phyloP scores from a whole-genome alignment of 2,113 vertebrate species.

The Rhynchomys soricoides region DNA sequence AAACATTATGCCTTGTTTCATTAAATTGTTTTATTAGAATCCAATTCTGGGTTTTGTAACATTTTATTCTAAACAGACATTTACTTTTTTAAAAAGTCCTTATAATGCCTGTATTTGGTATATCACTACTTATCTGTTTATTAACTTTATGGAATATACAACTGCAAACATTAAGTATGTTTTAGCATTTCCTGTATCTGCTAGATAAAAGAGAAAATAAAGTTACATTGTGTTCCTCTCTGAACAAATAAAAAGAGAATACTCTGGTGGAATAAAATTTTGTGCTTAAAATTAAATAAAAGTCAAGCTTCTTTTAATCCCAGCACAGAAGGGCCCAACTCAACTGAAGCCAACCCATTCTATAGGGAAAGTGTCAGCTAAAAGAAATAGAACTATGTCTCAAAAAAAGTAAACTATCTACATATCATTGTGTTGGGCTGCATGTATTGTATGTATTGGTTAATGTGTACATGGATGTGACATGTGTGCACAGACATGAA shows the following conservation, averaged over 20 bases:
- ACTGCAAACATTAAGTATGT: constrained; percentile 18
- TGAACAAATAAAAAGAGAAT: too few relatives aligned
- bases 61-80: constrained; percentile 77
- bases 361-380: background rate
- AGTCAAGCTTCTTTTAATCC: background rate
- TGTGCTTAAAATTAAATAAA: too few relatives aligned
- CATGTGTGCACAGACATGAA: too few relatives aligned
- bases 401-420: background rate
- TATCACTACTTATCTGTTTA: constrained; percentile 43
- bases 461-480: too few relatives aligned
- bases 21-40: too few relatives aligned
- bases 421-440: background rate
- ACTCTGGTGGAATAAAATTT: background rate
- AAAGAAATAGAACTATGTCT: background rate
- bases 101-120: constrained; percentile 54
- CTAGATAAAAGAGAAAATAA: constrained; percentile 28
- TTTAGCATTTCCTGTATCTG: constrained; percentile 14
- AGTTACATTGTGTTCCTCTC: background rate
- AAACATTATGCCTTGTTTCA: constrained; percentile 84
- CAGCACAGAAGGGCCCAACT: background rate
- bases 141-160: constrained; percentile 42
- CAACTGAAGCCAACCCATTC: background rate
- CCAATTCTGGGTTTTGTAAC: constrained; percentile 68
- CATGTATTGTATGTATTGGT: background rate
- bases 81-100: constrained; percentile 36